Percentiles rank a stretch among this genome's conserved stretches.
phyloP scores from a whole-genome alignment of 2,113 vertebrate genomes.

The Murina feae region DNA sequence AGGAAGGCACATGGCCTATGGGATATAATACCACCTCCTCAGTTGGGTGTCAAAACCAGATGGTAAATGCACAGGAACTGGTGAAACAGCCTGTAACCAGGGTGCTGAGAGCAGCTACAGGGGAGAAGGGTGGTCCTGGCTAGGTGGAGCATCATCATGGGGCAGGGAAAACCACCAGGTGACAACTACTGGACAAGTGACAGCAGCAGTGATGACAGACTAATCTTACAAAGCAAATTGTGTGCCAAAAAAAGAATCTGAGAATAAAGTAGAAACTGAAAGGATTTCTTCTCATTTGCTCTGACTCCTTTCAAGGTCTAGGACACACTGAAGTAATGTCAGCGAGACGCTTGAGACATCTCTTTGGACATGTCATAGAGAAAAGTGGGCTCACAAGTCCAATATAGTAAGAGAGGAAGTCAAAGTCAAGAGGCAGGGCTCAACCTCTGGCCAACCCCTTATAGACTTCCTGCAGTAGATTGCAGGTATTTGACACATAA shows the following conservation, averaged over 20 bases:
- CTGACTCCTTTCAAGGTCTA: background rate
- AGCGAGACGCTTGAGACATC: accelerated
- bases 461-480: accelerated
- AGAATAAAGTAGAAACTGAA: background rate
- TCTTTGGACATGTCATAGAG: background rate
- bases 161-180: accelerated
- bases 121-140: accelerated
- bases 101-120: accelerated
- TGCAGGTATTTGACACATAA: background rate
- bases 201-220: accelerated
- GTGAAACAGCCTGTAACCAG: too few relatives aligned
- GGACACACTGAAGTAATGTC: background rate
- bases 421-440: background rate
- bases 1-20: accelerated
- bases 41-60: accelerated
- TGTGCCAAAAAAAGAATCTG: accelerated
- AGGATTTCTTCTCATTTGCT: too few relatives aligned
- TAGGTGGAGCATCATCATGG: accelerated
- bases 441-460: accelerated
- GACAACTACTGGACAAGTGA: accelerated
- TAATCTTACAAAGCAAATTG: background rate
- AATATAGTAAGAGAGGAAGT: accelerated
- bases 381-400: background rate
- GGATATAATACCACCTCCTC: accelerated
- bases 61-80: accelerated